These are phyloP conservation scores for Arge pagana DNA, from an alignment of 2,888 invertebrate species.

Conservation along the genomic window DNA sequence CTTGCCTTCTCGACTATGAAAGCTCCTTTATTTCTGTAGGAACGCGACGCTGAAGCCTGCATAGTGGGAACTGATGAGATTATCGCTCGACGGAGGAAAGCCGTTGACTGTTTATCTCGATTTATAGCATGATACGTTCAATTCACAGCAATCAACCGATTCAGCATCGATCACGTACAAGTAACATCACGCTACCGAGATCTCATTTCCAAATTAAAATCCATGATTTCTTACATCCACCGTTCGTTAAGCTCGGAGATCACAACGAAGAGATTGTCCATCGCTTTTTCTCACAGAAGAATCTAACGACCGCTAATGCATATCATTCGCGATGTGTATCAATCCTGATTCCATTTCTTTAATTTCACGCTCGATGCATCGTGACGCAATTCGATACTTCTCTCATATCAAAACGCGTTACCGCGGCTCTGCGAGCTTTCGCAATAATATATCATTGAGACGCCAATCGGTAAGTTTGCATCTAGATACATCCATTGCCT, in stretches of 20 bases:
- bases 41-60: conserved; percentile 15
- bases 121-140: too few species aligned
- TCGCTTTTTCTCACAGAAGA: too few species aligned
- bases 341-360: conserved; percentile 5
- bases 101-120: conserved; percentile 17
- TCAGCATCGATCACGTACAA: too few species aligned
- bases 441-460: conserved; percentile 20
- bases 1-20: conserved; percentile 10
- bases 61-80: conserved; percentile 16
- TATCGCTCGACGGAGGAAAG: conserved; percentile 16
- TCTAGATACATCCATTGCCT: not conserved
- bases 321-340: too few species aligned
- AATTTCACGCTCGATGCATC: conserved; percentile 4
- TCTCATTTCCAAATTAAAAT: too few species aligned
- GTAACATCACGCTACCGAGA: too few species aligned
- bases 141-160: too few species aligned
- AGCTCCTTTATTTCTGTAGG: conserved; percentile 17
- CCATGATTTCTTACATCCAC: too few species aligned
- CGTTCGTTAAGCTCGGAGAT: too few species aligned
- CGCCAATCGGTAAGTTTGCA: conserved; percentile 14
- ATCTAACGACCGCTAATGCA: too few species aligned
- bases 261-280: too few species aligned
- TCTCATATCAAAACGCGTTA: conserved; percentile 6
- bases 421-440: not conserved
- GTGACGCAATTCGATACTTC: conserved; percentile 1